Conservation (phyloP, 2,113 vertebrate genomes). For the Ammospiza nelsoni region DNA sequence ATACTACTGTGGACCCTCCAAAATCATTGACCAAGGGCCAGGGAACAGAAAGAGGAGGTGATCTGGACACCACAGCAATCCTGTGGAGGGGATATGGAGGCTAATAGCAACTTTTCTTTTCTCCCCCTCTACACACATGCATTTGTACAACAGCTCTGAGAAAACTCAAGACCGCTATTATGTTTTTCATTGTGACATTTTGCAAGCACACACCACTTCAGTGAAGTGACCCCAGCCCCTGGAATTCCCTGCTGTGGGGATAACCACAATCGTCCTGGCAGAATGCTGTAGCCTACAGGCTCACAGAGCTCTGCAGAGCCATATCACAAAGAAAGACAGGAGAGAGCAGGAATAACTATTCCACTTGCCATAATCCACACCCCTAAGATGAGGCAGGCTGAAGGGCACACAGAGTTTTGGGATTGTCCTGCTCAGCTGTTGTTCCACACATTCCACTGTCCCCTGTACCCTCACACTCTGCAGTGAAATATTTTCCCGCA, state of each 20-base stretch:
- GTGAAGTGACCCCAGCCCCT: not conserved
- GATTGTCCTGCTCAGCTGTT: not conserved
- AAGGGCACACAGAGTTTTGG: not conserved
- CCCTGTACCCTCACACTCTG: fast-evolving
- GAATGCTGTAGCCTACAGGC: not conserved
- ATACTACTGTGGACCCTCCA: not conserved
- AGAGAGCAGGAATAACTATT: not conserved
- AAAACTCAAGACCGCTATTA: not conserved
- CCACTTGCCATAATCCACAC: not conserved
- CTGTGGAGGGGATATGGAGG: not conserved
- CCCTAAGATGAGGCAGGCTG: not conserved
- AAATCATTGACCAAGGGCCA: not conserved
- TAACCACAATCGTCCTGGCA: not conserved
- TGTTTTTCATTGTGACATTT: not conserved
- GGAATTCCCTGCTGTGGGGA: not conserved
- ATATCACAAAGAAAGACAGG: not conserved
- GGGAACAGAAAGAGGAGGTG: not conserved
- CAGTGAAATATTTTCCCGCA: not conserved
- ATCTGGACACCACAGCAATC: not conserved
- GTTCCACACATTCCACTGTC: not conserved
- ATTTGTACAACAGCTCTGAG: not conserved
- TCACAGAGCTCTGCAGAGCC: not conserved
- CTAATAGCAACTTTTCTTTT: not conserved
- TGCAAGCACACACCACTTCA: not conserved
- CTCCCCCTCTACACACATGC: not conserved